phyloP scores from a whole-genome alignment of 2,888 invertebrate species.

The Nysson spinosus region DNA sequence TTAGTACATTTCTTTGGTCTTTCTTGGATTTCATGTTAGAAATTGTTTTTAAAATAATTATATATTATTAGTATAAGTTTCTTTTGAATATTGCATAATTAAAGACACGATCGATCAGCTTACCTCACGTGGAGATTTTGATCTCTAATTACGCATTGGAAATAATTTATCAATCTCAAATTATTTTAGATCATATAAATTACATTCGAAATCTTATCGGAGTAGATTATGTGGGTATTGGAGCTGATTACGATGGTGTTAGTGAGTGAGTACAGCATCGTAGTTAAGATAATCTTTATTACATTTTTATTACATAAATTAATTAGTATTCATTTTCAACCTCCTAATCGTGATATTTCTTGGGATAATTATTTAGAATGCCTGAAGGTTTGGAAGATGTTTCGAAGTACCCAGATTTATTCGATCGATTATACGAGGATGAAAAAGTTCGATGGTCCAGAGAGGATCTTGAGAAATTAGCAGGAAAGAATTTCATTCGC shows the following conservation, averaged over 20 bases:
- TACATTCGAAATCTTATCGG: constrained; percentile 78
- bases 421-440: constrained; percentile 75
- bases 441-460: constrained; percentile 73
- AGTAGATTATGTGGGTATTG: constrained; percentile 79
- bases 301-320: no score
- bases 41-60: no score
- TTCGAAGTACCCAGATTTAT: constrained; percentile 78
- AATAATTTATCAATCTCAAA: neutral
- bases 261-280: constrained; percentile 61
- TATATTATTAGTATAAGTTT: no score
- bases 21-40: no score
- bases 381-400: constrained; percentile 79
- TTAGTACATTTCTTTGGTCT: no score
- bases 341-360: no score
- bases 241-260: constrained; percentile 79
- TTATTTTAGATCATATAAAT: constrained; percentile 78
- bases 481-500: constrained; percentile 78
- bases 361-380: no score
- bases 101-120: neutral
- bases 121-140: constrained; percentile 1
- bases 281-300: no score
- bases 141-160: neutral
- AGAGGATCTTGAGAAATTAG: constrained; percentile 78
- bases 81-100: no score
- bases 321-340: no score